A percentile compares a stretch with the other conserved stretches of the same genome.
These are phyloP conservation scores for Drosophila niveifrons DNA, from an alignment of 2,888 invertebrate genomes.

Conservation along the genomic window DNA sequence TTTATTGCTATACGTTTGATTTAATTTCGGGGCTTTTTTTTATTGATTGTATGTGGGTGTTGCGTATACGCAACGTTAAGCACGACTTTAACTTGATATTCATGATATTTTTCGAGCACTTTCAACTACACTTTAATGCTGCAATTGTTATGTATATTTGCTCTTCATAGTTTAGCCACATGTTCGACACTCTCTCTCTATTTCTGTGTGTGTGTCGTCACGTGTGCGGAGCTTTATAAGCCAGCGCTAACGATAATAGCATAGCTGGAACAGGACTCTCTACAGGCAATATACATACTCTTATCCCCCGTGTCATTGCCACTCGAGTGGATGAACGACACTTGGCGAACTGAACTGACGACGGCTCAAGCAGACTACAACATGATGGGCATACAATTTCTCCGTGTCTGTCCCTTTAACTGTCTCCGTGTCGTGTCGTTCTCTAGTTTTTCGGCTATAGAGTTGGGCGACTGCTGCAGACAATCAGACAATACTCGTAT, in stretches of 20 bases:
- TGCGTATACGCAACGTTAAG: too few relatives aligned
- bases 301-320: constrained; percentile 51
- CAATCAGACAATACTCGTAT: constrained; percentile 33
- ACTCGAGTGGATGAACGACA: constrained; percentile 44
- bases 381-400: constrained; percentile 40
- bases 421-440: neutral
- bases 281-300: constrained; percentile 55
- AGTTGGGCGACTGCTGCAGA: neutral
- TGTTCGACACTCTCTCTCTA: too few relatives aligned
- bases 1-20: constrained; percentile 30
- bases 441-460: constrained; percentile 6
- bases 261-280: constrained; percentile 20
- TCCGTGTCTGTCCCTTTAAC: neutral
- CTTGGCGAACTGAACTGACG: constrained; percentile 35
- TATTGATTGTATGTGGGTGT: constrained; percentile 45
- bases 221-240: constrained; percentile 14
- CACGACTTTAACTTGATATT: neutral
- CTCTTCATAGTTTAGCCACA: neutral
- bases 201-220: neutral
- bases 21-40: constrained; percentile 44
- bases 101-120: neutral
- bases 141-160: neutral
- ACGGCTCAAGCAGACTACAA: constrained; percentile 36
- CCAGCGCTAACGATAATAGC: constrained; percentile 18
- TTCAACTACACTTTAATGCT: neutral